Evolutionary conservation across 2,797 vertebrate genomes (phyloP).

Genomic region (Acestrorhynchus altus): DNA sequence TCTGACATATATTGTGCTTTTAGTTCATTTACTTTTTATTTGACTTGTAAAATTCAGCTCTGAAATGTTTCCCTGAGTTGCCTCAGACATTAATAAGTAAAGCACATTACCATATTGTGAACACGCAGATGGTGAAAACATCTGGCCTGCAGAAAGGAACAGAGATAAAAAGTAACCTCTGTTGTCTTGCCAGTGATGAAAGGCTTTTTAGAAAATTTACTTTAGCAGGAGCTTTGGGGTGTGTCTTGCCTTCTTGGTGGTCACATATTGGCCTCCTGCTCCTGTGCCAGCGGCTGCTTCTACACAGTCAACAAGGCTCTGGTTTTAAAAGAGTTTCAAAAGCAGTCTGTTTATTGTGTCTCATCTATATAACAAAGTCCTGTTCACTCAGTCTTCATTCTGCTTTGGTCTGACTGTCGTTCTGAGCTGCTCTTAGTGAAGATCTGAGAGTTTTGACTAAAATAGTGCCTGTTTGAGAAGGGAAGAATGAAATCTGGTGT

Average conservation of each 20-base stretch:
- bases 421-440: not conserved
- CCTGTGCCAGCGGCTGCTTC: conserved; percentile 13
- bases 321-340: not conserved
- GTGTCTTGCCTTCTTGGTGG: conserved; percentile 36
- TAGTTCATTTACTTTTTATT: not conserved
- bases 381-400: not conserved
- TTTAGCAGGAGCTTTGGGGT: conserved; percentile 39
- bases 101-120: conserved; percentile 36
- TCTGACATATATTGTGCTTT: not conserved
- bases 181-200: conserved; percentile 17
- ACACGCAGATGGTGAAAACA: conserved; percentile 47
- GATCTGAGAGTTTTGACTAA: not conserved
- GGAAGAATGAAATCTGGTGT: not conserved
- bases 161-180: conserved; percentile 41
- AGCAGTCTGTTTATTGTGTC: not conserved
- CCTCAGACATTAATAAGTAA: conserved; percentile 14
- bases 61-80: conserved; percentile 24
- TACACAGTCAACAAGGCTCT: conserved; percentile 6
- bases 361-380: not conserved
- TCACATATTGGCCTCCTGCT: conserved; percentile 38
- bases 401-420: no score
- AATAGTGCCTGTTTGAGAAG: not conserved
- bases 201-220: conserved; percentile 31
- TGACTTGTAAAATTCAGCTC: not conserved
- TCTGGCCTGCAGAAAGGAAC: conserved; percentile 41